phyloP scores from a whole-genome alignment of 2,113 vertebrate genomes.

The Hyaena hyaena region DNA sequence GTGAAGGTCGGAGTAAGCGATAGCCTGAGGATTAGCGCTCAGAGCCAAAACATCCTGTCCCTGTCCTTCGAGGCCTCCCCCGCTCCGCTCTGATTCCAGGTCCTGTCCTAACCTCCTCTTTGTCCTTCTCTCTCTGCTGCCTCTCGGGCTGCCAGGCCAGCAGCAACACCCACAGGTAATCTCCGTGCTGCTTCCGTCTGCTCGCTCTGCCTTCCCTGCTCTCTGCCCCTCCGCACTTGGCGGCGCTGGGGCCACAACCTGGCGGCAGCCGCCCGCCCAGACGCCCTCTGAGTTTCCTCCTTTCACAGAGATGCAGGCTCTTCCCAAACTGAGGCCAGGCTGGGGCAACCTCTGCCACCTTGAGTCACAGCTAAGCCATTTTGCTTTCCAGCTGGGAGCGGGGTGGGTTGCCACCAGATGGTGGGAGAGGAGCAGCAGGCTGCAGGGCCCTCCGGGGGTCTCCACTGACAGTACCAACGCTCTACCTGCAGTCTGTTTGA shows the following conservation, averaged over 20 bases:
- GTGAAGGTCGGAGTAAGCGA: too few relatives aligned
- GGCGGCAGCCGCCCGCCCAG: fast-evolving
- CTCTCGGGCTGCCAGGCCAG: slow-evolving; percentile 80
- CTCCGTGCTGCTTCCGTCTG: not conserved
- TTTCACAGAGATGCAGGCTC: not conserved
- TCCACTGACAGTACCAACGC: not conserved
- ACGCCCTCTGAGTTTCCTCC: not conserved
- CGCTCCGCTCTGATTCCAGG: not conserved
- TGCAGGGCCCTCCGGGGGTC: not conserved
- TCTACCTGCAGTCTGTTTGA: slow-evolving; percentile 87
- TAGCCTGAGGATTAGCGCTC: not conserved
- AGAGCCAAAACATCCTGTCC: not conserved
- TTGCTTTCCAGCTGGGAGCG: not conserved
- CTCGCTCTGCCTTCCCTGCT: not conserved
- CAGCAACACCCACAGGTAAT: slow-evolving; percentile 80
- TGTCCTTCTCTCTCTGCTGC: slow-evolving; percentile 85
- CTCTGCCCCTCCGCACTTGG: fast-evolving
- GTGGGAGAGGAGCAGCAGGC: not conserved
- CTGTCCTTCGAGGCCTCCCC: not conserved
- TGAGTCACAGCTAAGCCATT: not conserved
- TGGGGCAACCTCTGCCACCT: not conserved
- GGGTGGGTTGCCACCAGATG: fast-evolving
- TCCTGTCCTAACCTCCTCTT: slow-evolving; percentile 82
- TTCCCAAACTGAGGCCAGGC: not conserved
- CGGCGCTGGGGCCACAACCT: not conserved